Conservation (phyloP, 2,888 invertebrate genomes). For the Patella caerulea region DNA sequence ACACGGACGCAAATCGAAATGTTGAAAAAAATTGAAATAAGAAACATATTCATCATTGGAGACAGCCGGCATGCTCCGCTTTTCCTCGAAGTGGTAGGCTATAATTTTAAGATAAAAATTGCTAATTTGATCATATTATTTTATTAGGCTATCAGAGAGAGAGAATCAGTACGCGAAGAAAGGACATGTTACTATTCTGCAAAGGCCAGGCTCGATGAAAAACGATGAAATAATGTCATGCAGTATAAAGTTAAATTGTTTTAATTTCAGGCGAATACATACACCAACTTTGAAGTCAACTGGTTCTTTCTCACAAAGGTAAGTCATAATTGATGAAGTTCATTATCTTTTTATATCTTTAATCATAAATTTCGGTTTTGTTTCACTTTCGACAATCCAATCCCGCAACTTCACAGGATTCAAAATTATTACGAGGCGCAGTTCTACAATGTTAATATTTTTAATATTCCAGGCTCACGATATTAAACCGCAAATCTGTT, state of each 20-base stretch:
- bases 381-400: too few species aligned
- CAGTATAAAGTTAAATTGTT: not conserved
- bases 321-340: constrained; percentile 24
- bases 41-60: constrained; percentile 90
- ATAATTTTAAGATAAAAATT: not conserved
- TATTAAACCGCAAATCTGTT: too few species aligned
- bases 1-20: constrained; percentile 72
- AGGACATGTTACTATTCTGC: not conserved
- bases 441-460: too few species aligned
- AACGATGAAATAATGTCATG: not conserved
- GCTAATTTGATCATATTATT: too few species aligned
- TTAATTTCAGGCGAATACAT: not conserved
- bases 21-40: constrained; percentile 85
- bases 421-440: too few species aligned
- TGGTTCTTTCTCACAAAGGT: constrained; percentile 87
- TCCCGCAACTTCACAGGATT: too few species aligned
- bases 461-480: too few species aligned
- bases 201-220: not conserved
- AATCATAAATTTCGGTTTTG: too few species aligned
- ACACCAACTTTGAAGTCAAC: constrained; percentile 64
- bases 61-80: constrained; percentile 80
- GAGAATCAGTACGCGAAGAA: not conserved
- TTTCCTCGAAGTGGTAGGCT: constrained; percentile 75
- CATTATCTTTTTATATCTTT: too few species aligned
- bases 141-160: too few species aligned